These are phyloP conservation scores for Brachionus rotundiformis DNA, from an alignment of 1,140 invertebrate genomes.

Conservation along the genomic window DNA sequence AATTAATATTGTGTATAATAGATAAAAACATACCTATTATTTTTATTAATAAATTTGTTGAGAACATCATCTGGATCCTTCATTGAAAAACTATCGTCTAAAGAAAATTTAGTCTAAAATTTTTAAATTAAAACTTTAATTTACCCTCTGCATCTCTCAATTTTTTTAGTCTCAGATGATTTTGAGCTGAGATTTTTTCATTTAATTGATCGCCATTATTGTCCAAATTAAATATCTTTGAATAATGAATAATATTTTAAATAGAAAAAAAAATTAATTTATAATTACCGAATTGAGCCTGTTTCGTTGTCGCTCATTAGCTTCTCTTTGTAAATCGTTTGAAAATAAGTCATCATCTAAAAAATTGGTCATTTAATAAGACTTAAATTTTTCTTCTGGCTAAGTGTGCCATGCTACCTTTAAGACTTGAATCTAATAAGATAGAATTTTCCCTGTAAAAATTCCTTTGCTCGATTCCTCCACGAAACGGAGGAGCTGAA, in stretches of 20 bases:
- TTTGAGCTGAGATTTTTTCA: conserved; percentile 26
- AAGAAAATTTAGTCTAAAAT: too few relatives aligned
- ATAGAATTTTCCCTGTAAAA: conserved; percentile 40
- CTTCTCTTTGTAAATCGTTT: conserved; percentile 35
- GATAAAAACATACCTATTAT: conserved; percentile 36
- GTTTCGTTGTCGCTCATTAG: conserved; percentile 2
- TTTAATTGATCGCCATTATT: background rate
- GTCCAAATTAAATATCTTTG: background rate
- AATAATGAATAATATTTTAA: background rate
- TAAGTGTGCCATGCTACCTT: background rate
- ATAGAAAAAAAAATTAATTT: background rate
- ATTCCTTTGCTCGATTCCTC: conserved; percentile 33
- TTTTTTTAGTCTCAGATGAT: conserved; percentile 47
- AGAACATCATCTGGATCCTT: conserved; percentile 48
- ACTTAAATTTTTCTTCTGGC: background rate
- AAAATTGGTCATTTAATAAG: background rate
- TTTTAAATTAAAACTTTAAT: background rate
- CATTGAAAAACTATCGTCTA: conserved; percentile 43
- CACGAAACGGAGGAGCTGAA: conserved; percentile 8
- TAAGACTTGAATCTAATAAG: background rate
- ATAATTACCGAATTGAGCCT: conserved; percentile 23
- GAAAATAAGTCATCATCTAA: conserved; percentile 43
- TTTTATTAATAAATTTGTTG: conserved; percentile 46
- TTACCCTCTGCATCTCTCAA: conserved; percentile 29
- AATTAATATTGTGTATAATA: too few relatives aligned